Evolutionary conservation across 2,888 invertebrate genomes (phyloP).

Genomic region (Parascotia fuliginaria): DNA sequence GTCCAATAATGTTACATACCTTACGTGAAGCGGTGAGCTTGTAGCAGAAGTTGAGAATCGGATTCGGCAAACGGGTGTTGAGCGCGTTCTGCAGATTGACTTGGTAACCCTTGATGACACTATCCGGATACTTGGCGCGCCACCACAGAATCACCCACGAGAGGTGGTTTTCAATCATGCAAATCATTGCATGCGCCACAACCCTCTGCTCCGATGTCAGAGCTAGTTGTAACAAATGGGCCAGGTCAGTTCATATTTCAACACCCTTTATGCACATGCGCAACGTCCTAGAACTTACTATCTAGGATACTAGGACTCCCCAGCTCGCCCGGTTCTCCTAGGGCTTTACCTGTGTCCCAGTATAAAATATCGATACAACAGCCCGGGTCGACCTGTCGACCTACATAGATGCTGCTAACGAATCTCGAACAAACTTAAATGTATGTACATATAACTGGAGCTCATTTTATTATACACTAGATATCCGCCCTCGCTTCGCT

Average conservation of each 20-base stretch:
- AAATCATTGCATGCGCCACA: constrained; percentile 95
- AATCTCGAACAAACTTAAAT: too few relatives aligned
- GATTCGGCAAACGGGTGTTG: constrained; percentile 94
- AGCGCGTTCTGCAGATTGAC: constrained; percentile 95
- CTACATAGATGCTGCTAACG: not conserved
- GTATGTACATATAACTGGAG: too few relatives aligned
- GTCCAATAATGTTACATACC: constrained; percentile 86
- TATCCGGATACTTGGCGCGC: constrained; percentile 96
- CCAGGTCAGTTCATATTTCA: constrained; percentile 32
- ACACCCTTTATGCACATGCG: constrained; percentile 66
- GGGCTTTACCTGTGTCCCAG: not conserved
- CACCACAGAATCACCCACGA: constrained; percentile 96
- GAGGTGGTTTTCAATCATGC: constrained; percentile 97
- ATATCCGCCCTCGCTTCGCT: too few relatives aligned
- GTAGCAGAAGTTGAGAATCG: constrained; percentile 95
- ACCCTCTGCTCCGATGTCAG: constrained; percentile 94
- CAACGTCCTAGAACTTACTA: constrained; percentile 40
- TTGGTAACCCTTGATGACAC: constrained; percentile 95
- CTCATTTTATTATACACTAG: too few relatives aligned
- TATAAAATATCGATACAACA: constrained; percentile 2
- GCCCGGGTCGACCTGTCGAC: not conserved
- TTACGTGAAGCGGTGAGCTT: constrained; percentile 94
- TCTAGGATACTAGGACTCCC: constrained; percentile 45
- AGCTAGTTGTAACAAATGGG: constrained; percentile 66
- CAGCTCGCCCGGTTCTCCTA: constrained; percentile 36